Evolutionary conservation across 2,797 vertebrate species (phyloP).

Genomic region (Lutjanus campechanus): DNA sequence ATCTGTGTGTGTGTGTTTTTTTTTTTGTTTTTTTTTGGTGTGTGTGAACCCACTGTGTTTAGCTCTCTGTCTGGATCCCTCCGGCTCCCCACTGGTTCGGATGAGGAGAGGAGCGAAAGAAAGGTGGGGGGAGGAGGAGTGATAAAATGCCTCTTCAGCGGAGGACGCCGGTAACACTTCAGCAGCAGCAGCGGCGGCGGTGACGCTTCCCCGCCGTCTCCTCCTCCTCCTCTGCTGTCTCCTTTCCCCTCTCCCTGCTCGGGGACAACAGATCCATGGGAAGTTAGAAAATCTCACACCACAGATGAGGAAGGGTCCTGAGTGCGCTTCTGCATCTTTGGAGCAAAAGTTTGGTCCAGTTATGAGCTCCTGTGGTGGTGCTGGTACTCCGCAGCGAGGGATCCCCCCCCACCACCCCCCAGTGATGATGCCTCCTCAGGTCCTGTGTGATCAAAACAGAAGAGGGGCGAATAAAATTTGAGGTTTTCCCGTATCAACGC

Average conservation of each 20-base stretch:
- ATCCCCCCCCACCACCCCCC: constrained; percentile 17
- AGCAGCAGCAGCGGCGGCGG: constrained; percentile 44
- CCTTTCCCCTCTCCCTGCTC: constrained; percentile 59
- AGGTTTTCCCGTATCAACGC: constrained; percentile 51
- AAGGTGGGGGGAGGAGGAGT: constrained; percentile 36
- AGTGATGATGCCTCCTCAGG: constrained; percentile 29
- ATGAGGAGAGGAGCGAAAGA: constrained; percentile 52
- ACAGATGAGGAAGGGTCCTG: constrained; percentile 23
- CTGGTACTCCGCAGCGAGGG: constrained; percentile 50
- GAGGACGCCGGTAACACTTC: constrained; percentile 64
- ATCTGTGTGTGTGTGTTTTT: constrained; percentile 34
- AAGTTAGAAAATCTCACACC: constrained; percentile 59
- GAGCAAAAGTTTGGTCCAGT: constrained; percentile 65
- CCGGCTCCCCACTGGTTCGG: constrained; percentile 63
- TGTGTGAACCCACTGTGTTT: constrained; percentile 66
- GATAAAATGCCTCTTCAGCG: constrained; percentile 62
- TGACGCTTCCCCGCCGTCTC: constrained; percentile 56
- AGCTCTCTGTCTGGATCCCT: constrained; percentile 71
- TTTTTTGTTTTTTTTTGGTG: constrained; percentile 33
- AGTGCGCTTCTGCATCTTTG: constrained; percentile 42
- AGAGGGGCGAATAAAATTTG: constrained; percentile 28
- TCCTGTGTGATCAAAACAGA: constrained; percentile 51
- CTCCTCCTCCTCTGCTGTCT: constrained; percentile 55
- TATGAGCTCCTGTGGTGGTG: constrained; percentile 30
- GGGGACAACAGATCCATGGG: constrained; percentile 68